Base-by-base conservation (phyloP, 2,888 invertebrate species). In the Myopa tessellatipennis region DNA sequence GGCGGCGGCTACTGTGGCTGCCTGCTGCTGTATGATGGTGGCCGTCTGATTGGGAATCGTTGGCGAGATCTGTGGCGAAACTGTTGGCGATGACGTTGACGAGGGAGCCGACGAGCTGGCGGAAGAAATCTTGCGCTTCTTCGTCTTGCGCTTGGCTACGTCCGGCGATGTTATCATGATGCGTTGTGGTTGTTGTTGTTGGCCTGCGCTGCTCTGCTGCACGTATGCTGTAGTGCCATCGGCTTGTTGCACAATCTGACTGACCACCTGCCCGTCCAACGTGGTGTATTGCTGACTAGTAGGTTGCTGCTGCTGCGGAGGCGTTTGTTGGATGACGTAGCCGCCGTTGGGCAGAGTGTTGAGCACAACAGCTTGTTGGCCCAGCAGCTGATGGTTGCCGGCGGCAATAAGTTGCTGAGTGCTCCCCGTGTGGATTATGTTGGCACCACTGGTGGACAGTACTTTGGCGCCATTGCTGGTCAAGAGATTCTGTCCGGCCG, bases 261-360 rank as follows among this genome's bases (percentile, higher is more conserved):
- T 92, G 40, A 93, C 91, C 7, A 92, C 91, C 87, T 92, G 92
- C 0, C 94, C 93, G 82, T 95, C 95, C 83, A 95, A 93, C 0
- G 95, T 93, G 81, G 95, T 92, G 72, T 83, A 85, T 26, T 61
- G 95, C 90, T 78, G 83, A 82, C 0, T 78, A 79, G 63, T 18
- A 10, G 45, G 52, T 70, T 84, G 84, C 0, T 94, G 94, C 84
- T 95, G 80, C 45, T 83, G 85, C 1, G 94, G 94, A 84, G 95
- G 95, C 55, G 81, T 83, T 0, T 94, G 94, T 84, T 95, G 95
- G 65, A 96, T 91, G 7, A 96, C 93, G 82, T 95, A 94, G 0
- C 95, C 95, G 0, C 95, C 95, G 26, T 94, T 91, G 71, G 93
- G 94, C 80, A 96, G 89, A 0, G 95, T 93, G 85, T 96, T 96